Evolutionary conservation across 1,140 invertebrate species (phyloP).

Genomic region (Vanessa tameamea): DNA sequence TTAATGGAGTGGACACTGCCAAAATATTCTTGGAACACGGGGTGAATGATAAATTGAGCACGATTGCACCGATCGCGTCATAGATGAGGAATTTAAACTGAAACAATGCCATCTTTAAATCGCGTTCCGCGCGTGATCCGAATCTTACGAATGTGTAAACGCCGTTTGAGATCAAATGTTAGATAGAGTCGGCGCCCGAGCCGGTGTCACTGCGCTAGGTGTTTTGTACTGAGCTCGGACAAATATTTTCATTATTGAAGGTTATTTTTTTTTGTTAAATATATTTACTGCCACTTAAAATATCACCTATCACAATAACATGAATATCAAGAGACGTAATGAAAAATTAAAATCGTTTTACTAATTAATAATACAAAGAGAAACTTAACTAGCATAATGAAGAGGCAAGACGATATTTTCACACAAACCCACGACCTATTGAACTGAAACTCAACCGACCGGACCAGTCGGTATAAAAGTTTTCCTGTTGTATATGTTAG

Average conservation of each 20-base stretch:
- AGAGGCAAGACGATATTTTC: neutral
- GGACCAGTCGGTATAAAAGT: conserved; percentile 13
- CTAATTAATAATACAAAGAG: neutral
- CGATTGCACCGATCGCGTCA: conserved; percentile 64
- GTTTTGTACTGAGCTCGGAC: conserved; percentile 25
- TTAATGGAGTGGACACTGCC: conserved; percentile 39
- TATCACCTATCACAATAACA: too few relatives aligned
- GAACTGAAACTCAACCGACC: conserved; percentile 20
- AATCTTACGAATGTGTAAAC: conserved; percentile 47
- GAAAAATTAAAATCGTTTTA: too few relatives aligned
- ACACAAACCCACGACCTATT: conserved; percentile 17
- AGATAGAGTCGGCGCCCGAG: conserved; percentile 36
- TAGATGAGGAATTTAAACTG: conserved; percentile 68
- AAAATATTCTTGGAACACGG: conserved; percentile 46
- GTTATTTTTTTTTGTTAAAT: conserved; percentile 21
- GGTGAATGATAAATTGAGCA: conserved; percentile 46
- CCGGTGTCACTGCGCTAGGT: conserved; percentile 11
- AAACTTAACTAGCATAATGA: neutral
- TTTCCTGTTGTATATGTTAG: conserved; percentile 29
- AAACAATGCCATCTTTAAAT: conserved; percentile 71
- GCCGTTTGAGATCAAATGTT: conserved; percentile 40
- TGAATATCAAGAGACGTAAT: too few relatives aligned
- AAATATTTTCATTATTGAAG: conserved; percentile 23
- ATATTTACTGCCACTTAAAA: too few relatives aligned
- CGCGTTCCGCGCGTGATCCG: conserved; percentile 57